phyloP scores from a whole-genome alignment of 2,113 vertebrate species.

The Otolemur garnettii region DNA sequence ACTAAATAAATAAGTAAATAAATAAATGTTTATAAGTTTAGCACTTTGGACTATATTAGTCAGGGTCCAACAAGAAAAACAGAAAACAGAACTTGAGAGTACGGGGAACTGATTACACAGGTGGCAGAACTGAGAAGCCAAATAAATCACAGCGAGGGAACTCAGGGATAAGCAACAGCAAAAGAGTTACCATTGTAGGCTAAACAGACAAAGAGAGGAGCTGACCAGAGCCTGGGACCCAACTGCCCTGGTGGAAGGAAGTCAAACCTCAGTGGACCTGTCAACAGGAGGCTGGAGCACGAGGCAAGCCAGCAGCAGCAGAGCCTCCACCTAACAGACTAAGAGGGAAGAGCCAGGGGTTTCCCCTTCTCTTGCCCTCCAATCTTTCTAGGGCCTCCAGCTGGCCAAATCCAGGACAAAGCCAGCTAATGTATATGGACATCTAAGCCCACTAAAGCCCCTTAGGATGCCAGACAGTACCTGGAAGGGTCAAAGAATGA shows the following conservation, averaged over 20 bases:
- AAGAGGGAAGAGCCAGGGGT: neutral
- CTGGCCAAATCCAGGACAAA: neutral
- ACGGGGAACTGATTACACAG: neutral
- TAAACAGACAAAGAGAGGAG: neutral
- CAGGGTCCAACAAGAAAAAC: neutral
- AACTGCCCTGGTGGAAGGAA: neutral
- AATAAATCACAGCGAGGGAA: neutral
- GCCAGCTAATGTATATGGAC: neutral
- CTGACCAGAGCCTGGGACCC: neutral
- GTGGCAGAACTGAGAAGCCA: neutral
- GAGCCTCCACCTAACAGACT: neutral
- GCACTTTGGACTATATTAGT: neutral
- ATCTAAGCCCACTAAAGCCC: neutral
- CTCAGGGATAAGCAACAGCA: neutral
- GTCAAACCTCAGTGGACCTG: neutral
- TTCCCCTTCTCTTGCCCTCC: neutral
- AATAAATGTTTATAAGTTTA: neutral
- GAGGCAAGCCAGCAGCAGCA: neutral
- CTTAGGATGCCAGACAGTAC: neutral
- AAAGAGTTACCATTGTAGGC: neutral
- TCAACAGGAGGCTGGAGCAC: neutral
- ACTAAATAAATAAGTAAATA: neutral
- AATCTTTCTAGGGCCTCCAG: neutral
- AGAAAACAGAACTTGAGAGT: slow-evolving; percentile 30
- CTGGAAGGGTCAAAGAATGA: neutral